Base-by-base conservation (phyloP, 30 jellyfish, hydroid and myxozoan genomes). In the Aurelia aurita region DNA sequence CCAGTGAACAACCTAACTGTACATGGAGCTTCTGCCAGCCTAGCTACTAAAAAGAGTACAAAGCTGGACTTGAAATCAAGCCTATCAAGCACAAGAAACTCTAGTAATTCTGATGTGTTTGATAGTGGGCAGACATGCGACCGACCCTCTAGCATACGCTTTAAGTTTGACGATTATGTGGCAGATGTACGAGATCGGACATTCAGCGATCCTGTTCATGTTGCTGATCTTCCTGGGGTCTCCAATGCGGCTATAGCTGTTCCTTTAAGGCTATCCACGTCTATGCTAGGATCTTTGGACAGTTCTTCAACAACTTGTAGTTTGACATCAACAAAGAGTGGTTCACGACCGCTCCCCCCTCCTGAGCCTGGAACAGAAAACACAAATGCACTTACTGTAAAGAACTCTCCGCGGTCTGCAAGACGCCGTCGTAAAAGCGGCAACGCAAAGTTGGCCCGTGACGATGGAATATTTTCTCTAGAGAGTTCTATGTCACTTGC, bases 311-410 rank as follows among this genome's bases (percentile, higher is more conserved):
- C 0, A 39, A 4, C 14, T 39, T 14, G 51, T 39, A 0, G 51
- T 9, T 4, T 7, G 23, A 59, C 0, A 3, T 49, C 85, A 19
- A 46, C 61, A 1, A 22, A 19, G 3, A 34, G 65, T 29, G 31
- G 63, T n/a, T 57, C 75, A 0, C 74, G 86, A 2, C 86, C 86
- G 14, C 63, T 74, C 8, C 86, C 86, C 26, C 86, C 86, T 13
- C 86, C 86, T 8, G 86, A 72, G 23, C 86, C 86, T 3, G 86
- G 86, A 16, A 74, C 86, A 29, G 86, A 74, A 55, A 74, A 12
- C 62, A 74, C 86, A 5, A 74, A 74, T 74, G 86, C 86, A 54
- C 35, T 64, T 9, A 55, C 57, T 28, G 32, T 74, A 1, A 54
- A 44, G 65, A 54, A 22, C 26, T 74, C 86, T 12, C 86, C 86